Conservation (phyloP, 2,797 vertebrate genomes). For the Coreius guichenoti region DNA sequence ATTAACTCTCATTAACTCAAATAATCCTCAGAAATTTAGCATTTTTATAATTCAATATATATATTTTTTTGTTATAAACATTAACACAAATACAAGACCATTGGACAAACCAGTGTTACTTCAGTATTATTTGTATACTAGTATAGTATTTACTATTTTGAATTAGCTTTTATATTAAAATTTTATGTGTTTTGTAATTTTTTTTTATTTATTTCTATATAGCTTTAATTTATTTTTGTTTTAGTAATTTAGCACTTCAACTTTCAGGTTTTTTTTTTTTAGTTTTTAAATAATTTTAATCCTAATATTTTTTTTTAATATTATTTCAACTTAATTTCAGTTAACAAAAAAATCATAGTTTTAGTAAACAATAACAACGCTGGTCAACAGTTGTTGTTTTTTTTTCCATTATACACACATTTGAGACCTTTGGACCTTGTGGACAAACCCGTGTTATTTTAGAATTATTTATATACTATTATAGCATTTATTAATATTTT, state of each 20-base stretch:
- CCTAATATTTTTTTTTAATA: too few species aligned
- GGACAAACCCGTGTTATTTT: not conserved
- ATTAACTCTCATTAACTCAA: not conserved
- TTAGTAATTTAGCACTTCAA: not conserved
- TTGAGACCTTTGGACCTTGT: not conserved
- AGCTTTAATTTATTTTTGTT: not conserved
- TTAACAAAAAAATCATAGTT: too few species aligned
- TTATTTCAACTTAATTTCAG: too few species aligned
- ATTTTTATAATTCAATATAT: not conserved
- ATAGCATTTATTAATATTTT: not conserved
- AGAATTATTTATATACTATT: not conserved
- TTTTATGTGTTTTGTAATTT: not conserved
- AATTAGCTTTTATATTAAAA: not conserved
- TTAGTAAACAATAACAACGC: too few species aligned
- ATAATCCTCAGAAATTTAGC: not conserved
- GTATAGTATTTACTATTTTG: not conserved
- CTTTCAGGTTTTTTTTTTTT: too few species aligned
- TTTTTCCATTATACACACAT: not conserved
- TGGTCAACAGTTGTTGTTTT: too few species aligned
- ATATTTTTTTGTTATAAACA: not conserved
- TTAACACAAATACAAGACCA: not conserved
- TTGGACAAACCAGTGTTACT: not conserved
- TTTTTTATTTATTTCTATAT: not conserved
- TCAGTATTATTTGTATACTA: conserved; percentile 7
- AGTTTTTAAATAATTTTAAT: too few species aligned